Percentiles rank a stretch among this genome's conserved stretches.
These are phyloP conservation scores for Protomyctophum bolini DNA, from an alignment of 2,113 vertebrate genomes.

Conservation along the genomic window DNA sequence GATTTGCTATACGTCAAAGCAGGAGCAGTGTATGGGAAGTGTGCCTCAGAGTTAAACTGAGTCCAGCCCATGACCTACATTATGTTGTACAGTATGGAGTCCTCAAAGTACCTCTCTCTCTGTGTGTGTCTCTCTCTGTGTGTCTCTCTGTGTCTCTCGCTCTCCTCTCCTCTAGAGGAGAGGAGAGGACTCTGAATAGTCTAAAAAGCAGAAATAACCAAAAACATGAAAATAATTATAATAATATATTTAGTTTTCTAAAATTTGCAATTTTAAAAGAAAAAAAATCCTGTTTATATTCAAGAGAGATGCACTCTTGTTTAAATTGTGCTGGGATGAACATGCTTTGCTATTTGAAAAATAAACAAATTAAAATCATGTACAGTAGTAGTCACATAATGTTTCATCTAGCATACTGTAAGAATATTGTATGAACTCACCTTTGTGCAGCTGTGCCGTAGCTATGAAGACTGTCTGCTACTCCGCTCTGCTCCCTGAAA, in stretches of 20 bases:
- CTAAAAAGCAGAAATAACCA: not conserved
- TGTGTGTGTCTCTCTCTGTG: not conserved
- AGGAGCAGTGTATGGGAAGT: too few relatives aligned
- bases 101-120: not conserved
- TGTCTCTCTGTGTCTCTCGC: not conserved
- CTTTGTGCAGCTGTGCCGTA: slow-evolving; percentile 30
- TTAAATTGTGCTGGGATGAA: too few relatives aligned
- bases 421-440: slow-evolving; percentile 49
- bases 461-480: slow-evolving; percentile 20
- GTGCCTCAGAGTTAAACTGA: too few relatives aligned
- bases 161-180: not conserved
- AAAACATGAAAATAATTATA: not conserved
- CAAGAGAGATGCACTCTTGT: too few relatives aligned
- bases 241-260: not conserved
- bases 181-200: too few relatives aligned
- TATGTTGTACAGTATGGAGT: not conserved
- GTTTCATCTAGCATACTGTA: not conserved
- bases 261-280: too few relatives aligned
- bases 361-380: too few relatives aligned
- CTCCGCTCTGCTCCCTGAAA: slow-evolving; percentile 31
- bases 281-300: too few relatives aligned
- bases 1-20: too few relatives aligned
- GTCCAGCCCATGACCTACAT: too few relatives aligned
- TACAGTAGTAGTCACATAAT: too few relatives aligned
- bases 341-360: too few relatives aligned